phyloP scores from a whole-genome alignment of 2,888 invertebrate genomes.

The Sialis lutaria region DNA sequence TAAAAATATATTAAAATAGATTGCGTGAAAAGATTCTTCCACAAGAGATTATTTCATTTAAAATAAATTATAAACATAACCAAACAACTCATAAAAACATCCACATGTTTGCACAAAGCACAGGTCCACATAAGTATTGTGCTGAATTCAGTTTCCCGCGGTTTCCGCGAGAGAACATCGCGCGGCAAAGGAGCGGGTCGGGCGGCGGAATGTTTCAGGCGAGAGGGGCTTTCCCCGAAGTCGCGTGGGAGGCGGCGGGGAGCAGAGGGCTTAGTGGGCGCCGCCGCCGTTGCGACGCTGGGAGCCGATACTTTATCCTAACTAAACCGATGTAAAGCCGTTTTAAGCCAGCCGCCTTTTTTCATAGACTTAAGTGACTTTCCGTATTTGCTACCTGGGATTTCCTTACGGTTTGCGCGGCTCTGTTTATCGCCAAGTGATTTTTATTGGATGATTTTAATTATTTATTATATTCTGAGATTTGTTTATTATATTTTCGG shows the following conservation, averaged over 20 bases:
- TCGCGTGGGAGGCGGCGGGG: slow-evolving; percentile 11
- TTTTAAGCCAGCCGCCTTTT: slow-evolving; percentile 28
- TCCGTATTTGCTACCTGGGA: slow-evolving; percentile 24
- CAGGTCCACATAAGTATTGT: slow-evolving; percentile 27
- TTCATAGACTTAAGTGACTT: slow-evolving; percentile 27
- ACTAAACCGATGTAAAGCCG: slow-evolving; percentile 28
- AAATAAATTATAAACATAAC: too few relatives aligned
- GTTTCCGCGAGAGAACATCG: slow-evolving; percentile 20
- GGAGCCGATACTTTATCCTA: slow-evolving; percentile 18
- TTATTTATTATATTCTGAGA: too few relatives aligned
- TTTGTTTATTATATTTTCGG: too few relatives aligned
- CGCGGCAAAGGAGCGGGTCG: slow-evolving; percentile 12
- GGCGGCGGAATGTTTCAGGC: slow-evolving; percentile 8
- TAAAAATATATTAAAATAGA: too few relatives aligned
- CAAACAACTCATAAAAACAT: too few relatives aligned
- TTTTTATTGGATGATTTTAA: slow-evolving; percentile 1
- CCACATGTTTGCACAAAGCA: slow-evolving; percentile 7
- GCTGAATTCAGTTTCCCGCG: slow-evolving; percentile 22
- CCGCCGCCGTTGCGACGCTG: slow-evolving; percentile 31
- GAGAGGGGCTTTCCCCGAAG: not conserved
- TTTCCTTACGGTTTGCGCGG: not conserved
- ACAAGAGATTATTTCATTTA: too few relatives aligned
- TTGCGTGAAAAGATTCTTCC: too few relatives aligned
- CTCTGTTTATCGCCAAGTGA: not conserved
- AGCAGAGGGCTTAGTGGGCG: slow-evolving; percentile 21